phyloP scores from a whole-genome alignment of 2,113 vertebrate genomes.

The Camelus bactrianus region DNA sequence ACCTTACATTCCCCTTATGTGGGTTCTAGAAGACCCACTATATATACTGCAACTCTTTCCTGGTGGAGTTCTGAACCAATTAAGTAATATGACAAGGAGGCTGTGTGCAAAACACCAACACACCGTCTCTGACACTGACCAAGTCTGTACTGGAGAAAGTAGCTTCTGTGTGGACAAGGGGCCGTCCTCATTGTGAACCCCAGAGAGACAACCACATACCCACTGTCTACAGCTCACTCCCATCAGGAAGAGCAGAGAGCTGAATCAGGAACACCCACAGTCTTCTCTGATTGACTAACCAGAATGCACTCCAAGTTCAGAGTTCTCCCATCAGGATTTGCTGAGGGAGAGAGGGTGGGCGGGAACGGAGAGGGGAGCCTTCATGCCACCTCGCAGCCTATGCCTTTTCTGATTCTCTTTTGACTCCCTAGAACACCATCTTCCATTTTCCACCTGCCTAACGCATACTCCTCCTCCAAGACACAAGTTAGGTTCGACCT shows the following conservation, averaged over 20 bases:
- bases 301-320: not conserved
- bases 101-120: not conserved
- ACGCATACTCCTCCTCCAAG: not conserved
- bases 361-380: not conserved
- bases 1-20: not conserved
- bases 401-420: not conserved
- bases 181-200: not conserved
- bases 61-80: not conserved
- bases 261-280: not conserved
- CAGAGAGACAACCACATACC: not conserved
- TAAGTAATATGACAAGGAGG: not conserved
- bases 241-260: not conserved
- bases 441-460: not conserved
- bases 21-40: not conserved
- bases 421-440: not conserved
- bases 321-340: not conserved
- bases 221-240: not conserved
- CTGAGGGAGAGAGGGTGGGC: not conserved
- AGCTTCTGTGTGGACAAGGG: not conserved
- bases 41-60: not conserved
- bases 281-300: not conserved
- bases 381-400: accelerated
- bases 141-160: not conserved
- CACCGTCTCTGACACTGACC: not conserved
- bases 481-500: not conserved